A percentile compares a stretch with the other conserved stretches of the same genome.
Conservation (phyloP, 2,888 invertebrate species). For the Platycheirus rosarum region DNA sequence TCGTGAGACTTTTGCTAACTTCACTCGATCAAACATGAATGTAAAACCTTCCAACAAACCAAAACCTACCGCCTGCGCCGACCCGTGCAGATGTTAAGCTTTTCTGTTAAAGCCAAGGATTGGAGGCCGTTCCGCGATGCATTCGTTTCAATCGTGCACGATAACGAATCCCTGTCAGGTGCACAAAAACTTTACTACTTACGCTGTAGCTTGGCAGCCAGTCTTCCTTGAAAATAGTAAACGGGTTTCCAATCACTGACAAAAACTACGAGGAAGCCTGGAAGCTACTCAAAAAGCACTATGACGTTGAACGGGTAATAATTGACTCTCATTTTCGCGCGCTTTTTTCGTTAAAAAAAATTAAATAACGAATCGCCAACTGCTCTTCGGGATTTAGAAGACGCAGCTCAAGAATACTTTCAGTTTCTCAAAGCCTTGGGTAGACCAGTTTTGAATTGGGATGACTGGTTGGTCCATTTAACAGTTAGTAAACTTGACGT, state of each 20-base stretch:
- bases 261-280: slow-evolving; percentile 7
- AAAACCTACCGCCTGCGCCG: neutral
- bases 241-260: slow-evolving; percentile 11
- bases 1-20: slow-evolving; percentile 2
- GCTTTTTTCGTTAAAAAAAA: neutral
- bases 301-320: slow-evolving; percentile 16
- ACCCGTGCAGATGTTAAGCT: neutral
- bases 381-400: slow-evolving; percentile 2
- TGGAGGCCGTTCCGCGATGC: neutral
- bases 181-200: neutral
- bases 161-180: neutral
- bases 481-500: too few species aligned
- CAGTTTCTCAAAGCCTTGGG: neutral
- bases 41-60: neutral
- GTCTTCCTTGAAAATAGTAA: neutral
- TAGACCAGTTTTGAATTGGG: neutral
- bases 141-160: neutral
- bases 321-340: slow-evolving; percentile 37
- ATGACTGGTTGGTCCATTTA: too few species aligned
- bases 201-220: neutral
- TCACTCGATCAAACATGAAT: neutral
- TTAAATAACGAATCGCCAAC: slow-evolving; percentile 4
- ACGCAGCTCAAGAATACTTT: slow-evolving; percentile 1
- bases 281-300: slow-evolving; percentile 2
- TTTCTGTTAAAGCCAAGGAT: neutral